Conservation (phyloP, 2,113 vertebrate species). For the Camelus dromedarius region DNA sequence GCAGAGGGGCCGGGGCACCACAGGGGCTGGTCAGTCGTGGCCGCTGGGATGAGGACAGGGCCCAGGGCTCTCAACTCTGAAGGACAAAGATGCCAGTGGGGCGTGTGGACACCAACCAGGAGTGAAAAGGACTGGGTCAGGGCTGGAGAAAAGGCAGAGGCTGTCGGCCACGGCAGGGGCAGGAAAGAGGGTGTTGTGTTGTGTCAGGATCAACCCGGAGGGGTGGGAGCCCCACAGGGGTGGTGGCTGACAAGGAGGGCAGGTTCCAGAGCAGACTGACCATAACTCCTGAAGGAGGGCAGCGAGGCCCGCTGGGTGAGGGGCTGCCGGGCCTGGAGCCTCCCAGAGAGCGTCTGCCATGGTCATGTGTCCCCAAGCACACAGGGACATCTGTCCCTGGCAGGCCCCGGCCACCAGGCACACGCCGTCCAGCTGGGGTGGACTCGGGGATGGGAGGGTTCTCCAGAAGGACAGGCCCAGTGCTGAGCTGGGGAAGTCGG, state of each 20-base stretch:
- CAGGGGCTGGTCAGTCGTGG: not conserved
- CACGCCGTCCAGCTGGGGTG: not conserved
- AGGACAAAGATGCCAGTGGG: not conserved
- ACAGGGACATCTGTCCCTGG: rapidly evolving
- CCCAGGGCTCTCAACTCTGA: not conserved
- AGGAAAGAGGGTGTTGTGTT: not conserved
- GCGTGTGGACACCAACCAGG: rapidly evolving
- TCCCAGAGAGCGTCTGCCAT: not conserved
- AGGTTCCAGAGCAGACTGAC: not conserved
- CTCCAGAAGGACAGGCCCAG: not conserved
- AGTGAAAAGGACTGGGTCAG: not conserved
- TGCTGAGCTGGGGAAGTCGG: not conserved
- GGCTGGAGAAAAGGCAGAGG: not conserved
- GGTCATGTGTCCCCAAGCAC: not conserved
- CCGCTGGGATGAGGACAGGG: rapidly evolving
- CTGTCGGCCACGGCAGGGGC: not conserved
- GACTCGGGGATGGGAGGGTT: not conserved
- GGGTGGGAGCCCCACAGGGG: not conserved
- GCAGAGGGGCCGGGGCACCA: not conserved
- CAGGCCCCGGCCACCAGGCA: not conserved
- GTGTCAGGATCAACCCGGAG: not conserved
- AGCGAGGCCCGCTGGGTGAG: rapidly evolving
- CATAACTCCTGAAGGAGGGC: not conserved
- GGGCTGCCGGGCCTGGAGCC: not conserved
- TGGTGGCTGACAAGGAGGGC: rapidly evolving